Conservation (phyloP, 2,888 invertebrate genomes). For the Agrochola litura region DNA sequence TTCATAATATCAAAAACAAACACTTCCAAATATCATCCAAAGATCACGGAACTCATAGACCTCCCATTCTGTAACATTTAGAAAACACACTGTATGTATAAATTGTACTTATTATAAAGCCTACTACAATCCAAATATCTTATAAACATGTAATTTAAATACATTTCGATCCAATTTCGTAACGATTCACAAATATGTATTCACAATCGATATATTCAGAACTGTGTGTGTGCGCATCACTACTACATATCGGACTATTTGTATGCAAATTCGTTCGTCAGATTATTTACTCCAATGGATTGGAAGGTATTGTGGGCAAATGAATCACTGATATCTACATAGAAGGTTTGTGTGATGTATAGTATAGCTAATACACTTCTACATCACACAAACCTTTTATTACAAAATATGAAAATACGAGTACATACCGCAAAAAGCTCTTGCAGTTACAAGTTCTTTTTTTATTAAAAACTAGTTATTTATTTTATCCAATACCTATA, state of each 20-base stretch:
- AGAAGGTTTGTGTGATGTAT: not conserved
- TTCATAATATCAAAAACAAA: not conserved
- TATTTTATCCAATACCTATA: not conserved
- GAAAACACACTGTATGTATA: not conserved
- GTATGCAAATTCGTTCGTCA: constrained; percentile 46
- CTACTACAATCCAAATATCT: constrained; percentile 12
- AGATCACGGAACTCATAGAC: not conserved
- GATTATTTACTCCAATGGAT: constrained; percentile 29
- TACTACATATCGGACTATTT: constrained; percentile 52
- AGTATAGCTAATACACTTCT: not conserved
- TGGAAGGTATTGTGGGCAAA: constrained; percentile 27
- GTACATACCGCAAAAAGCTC: not conserved
- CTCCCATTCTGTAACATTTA: not conserved
- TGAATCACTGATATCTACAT: not conserved
- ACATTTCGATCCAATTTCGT: constrained; percentile 20
- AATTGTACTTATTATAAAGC: not conserved
- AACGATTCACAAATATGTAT: constrained; percentile 9
- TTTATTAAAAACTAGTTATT: not conserved
- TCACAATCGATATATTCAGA: constrained; percentile 14
- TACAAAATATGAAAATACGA: too few relatives aligned
- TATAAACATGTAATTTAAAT: constrained; percentile 31
- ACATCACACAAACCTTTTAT: not conserved
- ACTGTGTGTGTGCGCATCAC: constrained; percentile 14
- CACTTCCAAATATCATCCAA: not conserved
- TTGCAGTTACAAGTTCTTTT: not conserved